A percentile compares a stretch with the other conserved stretches of the same genome.
Conservation (phyloP, 2,888 invertebrate species). For the Calephelis perditalis region DNA sequence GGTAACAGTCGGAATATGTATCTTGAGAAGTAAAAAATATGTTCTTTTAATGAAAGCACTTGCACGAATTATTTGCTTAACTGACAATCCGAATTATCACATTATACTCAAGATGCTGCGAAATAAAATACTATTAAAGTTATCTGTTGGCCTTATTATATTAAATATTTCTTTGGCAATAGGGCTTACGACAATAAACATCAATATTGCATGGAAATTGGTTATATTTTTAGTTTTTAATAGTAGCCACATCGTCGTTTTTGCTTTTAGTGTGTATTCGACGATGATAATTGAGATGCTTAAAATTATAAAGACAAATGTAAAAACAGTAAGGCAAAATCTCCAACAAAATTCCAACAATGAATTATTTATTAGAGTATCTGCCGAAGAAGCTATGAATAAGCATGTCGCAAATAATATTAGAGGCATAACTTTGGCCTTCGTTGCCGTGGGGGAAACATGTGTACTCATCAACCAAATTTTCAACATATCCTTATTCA, state of each 20-base stretch:
- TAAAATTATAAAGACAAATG: not conserved
- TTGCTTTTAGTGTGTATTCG: not conserved
- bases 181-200: too few species aligned
- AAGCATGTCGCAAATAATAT: not conserved
- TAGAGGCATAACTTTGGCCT: not conserved
- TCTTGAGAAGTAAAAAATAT: too few species aligned
- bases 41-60: too few species aligned
- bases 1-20: too few species aligned
- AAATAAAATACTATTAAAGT: too few species aligned
- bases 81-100: too few species aligned
- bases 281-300: not conserved
- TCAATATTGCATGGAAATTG: too few species aligned
- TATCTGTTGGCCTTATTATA: too few species aligned
- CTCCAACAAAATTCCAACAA: not conserved
- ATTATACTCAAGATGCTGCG: too few species aligned
- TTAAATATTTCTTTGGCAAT: too few species aligned
- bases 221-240: too few species aligned
- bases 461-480: not conserved
- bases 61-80: too few species aligned
- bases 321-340: not conserved
- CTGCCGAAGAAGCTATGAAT: not conserved
- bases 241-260: not conserved
- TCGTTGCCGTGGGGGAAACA: not conserved
- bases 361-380: not conserved
- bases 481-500: not conserved